These are phyloP conservation scores for Vireo altiloquus DNA, from an alignment of 2,113 vertebrate genomes.

Conservation along the genomic window DNA sequence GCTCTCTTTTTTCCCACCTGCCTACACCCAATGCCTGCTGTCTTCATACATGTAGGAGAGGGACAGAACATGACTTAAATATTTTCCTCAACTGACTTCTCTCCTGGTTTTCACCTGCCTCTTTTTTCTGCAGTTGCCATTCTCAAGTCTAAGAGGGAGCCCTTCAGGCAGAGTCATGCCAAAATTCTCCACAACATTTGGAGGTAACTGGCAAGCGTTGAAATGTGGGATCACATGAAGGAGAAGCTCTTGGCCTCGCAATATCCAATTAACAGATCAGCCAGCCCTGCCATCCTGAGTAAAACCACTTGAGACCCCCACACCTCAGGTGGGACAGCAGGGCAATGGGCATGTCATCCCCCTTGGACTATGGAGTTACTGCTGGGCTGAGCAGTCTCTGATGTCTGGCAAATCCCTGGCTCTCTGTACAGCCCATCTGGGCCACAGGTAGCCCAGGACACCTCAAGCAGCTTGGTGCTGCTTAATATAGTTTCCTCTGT, in stretches of 20 bases:
- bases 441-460: not conserved
- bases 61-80: not conserved
- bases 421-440: not conserved
- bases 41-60: not conserved
- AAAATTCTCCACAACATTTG: not conserved
- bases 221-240: not conserved
- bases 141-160: not conserved
- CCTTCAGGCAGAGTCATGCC: not conserved
- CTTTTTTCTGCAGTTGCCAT: not conserved
- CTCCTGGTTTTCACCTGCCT: not conserved
- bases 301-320: not conserved
- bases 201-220: not conserved
- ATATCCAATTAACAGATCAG: not conserved
- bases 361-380: not conserved
- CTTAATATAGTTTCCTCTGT: not conserved
- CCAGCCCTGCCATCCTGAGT: not conserved
- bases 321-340: not conserved
- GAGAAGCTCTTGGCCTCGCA: not conserved
- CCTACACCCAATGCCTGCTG: accelerated
- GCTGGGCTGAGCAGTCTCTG: accelerated
- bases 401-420: not conserved
- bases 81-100: not conserved
- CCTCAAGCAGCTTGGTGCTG: not conserved
- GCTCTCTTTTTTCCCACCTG: not conserved
- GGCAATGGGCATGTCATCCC: accelerated